Conservation (phyloP, 2,888 invertebrate species). For the Coelopa pilipes region DNA sequence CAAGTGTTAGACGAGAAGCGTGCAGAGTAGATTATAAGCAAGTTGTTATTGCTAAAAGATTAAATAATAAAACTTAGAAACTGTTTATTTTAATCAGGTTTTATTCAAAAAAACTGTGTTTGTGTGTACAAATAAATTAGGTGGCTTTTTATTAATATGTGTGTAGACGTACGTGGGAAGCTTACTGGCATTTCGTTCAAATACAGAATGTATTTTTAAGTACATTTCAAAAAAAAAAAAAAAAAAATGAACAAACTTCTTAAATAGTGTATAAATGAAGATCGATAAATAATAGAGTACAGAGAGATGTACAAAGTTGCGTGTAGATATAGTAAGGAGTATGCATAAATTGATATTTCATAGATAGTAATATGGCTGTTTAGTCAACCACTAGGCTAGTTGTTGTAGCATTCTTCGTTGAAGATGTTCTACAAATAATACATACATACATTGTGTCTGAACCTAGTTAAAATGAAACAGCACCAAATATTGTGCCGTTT, state of each 20-base stretch:
- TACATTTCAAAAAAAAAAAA: constrained; percentile 8
- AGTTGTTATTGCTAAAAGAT: background rate
- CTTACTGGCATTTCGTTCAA: constrained; percentile 20
- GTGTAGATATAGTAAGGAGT: background rate
- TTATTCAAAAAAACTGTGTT: constrained; percentile 30
- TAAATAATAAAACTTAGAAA: constrained; percentile 2
- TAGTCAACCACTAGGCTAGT: no score
- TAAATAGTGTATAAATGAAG: background rate
- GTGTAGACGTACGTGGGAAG: constrained; percentile 38
- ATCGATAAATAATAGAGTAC: background rate
- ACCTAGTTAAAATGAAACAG: background rate
- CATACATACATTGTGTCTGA: background rate
- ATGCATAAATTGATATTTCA: constrained; percentile 1
- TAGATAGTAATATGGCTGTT: background rate
- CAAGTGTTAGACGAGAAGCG: constrained; percentile 51
- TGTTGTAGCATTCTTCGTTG: no score
- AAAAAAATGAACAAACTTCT: no score
- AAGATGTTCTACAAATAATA: background rate
- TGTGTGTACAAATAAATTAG: constrained; percentile 23
- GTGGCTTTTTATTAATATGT: constrained; percentile 47
- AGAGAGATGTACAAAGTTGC: background rate
- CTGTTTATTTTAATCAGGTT: background rate
- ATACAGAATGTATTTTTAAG: constrained; percentile 15
- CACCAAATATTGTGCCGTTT: background rate
- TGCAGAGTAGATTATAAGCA: constrained; percentile 48